A percentile compares a stretch with the other conserved stretches of the same genome.
Evolutionary conservation across 1,140 invertebrate species (phyloP).

Genomic region (Euura lappo): DNA sequence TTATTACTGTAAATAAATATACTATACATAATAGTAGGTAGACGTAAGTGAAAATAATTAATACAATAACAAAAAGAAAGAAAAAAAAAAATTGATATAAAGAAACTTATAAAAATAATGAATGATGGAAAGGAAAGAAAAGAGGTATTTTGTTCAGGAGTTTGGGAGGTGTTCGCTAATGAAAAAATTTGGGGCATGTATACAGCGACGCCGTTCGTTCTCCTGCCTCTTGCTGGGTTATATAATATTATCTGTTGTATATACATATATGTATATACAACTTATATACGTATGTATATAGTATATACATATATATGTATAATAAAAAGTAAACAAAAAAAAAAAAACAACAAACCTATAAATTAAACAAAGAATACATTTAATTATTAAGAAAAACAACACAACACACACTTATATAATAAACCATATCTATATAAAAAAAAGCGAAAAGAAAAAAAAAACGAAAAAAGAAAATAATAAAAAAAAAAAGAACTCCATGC

Average conservation of each 20-base stretch:
- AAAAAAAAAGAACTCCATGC: slow-evolving; percentile 43
- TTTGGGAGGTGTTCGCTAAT: slow-evolving; percentile 9
- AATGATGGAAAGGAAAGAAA: slow-evolving; percentile 17
- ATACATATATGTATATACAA: slow-evolving; percentile 24
- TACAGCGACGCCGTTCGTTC: not conserved
- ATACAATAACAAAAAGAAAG: slow-evolving; percentile 21
- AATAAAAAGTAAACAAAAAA: slow-evolving; percentile 32
- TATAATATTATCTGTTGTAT: slow-evolving; percentile 3
- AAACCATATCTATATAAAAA: slow-evolving; percentile 42
- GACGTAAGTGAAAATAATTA: slow-evolving; percentile 7
- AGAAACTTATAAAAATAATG: not conserved
- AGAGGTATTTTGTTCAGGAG: not conserved
- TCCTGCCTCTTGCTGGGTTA: slow-evolving; percentile 4
- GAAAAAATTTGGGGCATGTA: not conserved
- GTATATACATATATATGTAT: slow-evolving; percentile 31
- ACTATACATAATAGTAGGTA: not conserved
- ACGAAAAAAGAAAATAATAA: slow-evolving; percentile 32
- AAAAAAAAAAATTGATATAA: slow-evolving; percentile 22
- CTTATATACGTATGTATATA: slow-evolving; percentile 33
- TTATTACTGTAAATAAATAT: slow-evolving; percentile 4
- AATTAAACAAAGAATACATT: not conserved
- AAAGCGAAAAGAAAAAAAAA: slow-evolving; percentile 28
- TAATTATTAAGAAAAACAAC: slow-evolving; percentile 28
- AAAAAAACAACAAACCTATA: slow-evolving; percentile 26
- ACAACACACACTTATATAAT: slow-evolving; percentile 39